Evolutionary conservation across 2,888 invertebrate genomes (phyloP), one percentile per base, ranked within the genome.

Genomic region (Caenorhabditis imperialis): DNA sequence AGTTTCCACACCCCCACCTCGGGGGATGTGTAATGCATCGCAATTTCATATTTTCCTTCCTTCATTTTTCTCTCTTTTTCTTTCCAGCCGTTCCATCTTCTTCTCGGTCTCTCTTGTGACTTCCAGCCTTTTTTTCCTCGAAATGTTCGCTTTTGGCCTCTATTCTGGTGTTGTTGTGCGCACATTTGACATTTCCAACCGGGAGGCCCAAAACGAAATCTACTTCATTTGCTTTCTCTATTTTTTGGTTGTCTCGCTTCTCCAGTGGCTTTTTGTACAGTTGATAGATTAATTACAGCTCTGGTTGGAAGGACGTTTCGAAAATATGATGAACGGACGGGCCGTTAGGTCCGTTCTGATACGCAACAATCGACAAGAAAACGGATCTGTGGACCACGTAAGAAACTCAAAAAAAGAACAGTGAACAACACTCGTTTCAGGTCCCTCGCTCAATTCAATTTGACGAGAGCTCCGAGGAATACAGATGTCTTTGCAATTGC

Each of bases 401-500:
- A 75, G 77, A 27, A 1, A 37, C 22, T 23, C 38, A 18, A 54
- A 40, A 37, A 14, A 23, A 60, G 20, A 42, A 3, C 2, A n/a
- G 10, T 40, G 5, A 20, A 16, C 20, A 50, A 1, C 16, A 25
- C 12, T 25, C 8, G 18, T 6, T 73, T 30, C 48, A 81, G 78
- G 77, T 85, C 20, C 86, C 85, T 7, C 72, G 79, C 30, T 77
- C 82, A 14, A 80, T 86, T 10, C 85, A 87, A 75, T 87, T 87
- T 67, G 86, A 86, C 62, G 86, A 86, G 50, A 80, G 81, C 25
- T 79, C 82, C 10, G 85, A 85, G 22, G 81, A 82, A 47, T 87
- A 87, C 70, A 78, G 86, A 48, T 87, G 87, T 71, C 75, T 88
- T 12, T 87, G 86, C 73, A 84, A 85, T 47, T 86, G 85, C 69